Evolutionary conservation across 1,140 invertebrate genomes (phyloP).

Genomic region (Apis laboriosa): DNA sequence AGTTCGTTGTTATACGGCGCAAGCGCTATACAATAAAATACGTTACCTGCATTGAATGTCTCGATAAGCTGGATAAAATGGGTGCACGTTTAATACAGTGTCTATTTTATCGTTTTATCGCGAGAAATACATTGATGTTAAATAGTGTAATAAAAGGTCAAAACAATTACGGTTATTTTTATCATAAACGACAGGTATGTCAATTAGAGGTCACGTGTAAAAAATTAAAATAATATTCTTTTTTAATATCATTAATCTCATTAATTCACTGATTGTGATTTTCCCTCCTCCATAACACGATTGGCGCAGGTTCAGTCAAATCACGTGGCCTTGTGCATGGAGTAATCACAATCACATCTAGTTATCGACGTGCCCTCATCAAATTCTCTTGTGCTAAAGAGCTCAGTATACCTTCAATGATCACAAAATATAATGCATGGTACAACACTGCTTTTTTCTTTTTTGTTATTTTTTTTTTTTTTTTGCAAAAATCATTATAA

Average conservation of each 20-base stretch:
- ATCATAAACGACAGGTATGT: constrained; percentile 49
- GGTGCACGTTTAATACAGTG: constrained; percentile 52
- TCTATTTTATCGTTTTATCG: constrained; percentile 37
- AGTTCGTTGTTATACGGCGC: constrained; percentile 40
- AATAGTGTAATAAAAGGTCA: neutral
- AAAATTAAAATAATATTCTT: neutral
- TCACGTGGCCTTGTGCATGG: constrained; percentile 37
- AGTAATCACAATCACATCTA: constrained; percentile 26
- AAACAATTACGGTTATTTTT: constrained; percentile 5
- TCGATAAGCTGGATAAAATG: constrained; percentile 49
- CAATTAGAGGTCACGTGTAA: neutral
- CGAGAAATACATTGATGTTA: neutral
- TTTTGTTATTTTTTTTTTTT: neutral
- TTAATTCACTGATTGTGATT: constrained; percentile 16
- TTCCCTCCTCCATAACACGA: constrained; percentile 10
- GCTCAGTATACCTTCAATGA: neutral
- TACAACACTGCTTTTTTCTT: neutral
- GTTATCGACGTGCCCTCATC: constrained; percentile 50
- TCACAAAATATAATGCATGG: constrained; percentile 6
- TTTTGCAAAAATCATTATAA: neutral
- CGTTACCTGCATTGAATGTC: constrained; percentile 22
- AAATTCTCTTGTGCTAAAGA: neutral
- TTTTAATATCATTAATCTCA: neutral
- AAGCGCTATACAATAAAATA: constrained; percentile 34
- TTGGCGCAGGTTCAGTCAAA: constrained; percentile 41